Conservation (phyloP, 2,888 invertebrate species). For the Crossocerus cetratus region DNA sequence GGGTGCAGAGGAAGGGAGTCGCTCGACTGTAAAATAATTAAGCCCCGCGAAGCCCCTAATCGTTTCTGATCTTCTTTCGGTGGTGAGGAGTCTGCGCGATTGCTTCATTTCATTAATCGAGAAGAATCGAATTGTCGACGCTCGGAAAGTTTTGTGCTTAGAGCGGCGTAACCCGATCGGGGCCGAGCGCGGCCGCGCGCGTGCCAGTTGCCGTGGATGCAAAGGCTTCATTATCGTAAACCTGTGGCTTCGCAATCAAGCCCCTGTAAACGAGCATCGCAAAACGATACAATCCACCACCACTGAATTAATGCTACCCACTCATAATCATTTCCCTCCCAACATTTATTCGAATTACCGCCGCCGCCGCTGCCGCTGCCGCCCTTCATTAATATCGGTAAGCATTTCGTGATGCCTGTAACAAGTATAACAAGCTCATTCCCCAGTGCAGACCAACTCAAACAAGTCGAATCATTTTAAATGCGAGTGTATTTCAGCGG, state of each 20-base stretch:
- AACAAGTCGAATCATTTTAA: background rate
- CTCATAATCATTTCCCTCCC: background rate
- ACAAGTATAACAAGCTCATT: too few relatives aligned
- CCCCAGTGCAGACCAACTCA: background rate
- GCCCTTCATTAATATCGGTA: too few relatives aligned
- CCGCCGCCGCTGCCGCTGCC: too few relatives aligned
- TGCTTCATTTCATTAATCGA: constrained; percentile 59
- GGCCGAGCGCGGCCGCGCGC: too few relatives aligned
- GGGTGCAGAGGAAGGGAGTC: constrained; percentile 38
- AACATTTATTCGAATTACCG: background rate
- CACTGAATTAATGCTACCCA: too few relatives aligned
- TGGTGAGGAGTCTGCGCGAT: constrained; percentile 22
- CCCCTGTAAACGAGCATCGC: too few relatives aligned
- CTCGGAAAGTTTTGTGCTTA: constrained; percentile 31
- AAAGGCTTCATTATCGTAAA: constrained; percentile 8
- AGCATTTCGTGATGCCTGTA: too few relatives aligned
- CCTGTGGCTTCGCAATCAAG: constrained; percentile 21
- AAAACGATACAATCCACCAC: too few relatives aligned
- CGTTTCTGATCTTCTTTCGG: constrained; percentile 40
- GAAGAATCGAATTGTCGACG: constrained; percentile 42
- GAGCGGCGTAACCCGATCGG: constrained; percentile 7
- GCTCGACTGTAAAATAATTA: constrained; percentile 53
- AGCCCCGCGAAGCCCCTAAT: constrained; percentile 46
- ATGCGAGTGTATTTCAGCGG: too few relatives aligned
- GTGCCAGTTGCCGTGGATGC: background rate